phyloP scores from a whole-genome alignment of 37 sponge, comb jelly and placozoan genomes.

The Beroe forskalii region DNA sequence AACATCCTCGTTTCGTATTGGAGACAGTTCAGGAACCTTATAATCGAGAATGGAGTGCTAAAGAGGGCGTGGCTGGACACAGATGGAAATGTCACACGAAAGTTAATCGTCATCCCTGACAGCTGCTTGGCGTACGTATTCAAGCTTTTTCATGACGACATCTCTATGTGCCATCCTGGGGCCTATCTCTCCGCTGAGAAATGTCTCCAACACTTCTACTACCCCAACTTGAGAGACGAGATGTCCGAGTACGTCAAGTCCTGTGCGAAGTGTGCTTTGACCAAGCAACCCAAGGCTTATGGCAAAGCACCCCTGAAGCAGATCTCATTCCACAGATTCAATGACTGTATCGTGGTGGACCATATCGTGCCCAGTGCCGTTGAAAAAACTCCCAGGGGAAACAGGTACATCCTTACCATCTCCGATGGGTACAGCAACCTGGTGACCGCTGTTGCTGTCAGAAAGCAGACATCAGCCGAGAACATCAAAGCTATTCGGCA shows the following conservation, averaged over 20 bases:
- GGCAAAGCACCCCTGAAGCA: neutral
- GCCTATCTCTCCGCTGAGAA: neutral
- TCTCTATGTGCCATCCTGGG: neutral
- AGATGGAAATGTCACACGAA: neutral
- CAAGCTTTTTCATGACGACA: neutral
- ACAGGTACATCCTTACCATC: too few species aligned
- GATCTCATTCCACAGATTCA: neutral
- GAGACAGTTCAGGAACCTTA: neutral
- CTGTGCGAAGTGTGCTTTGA: neutral
- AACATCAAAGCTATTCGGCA: neutral
- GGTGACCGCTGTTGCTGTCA: neutral
- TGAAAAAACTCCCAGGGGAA: neutral
- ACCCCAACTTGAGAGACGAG: neutral
- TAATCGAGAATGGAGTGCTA: neutral
- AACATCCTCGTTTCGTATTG: neutral
- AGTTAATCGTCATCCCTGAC: neutral
- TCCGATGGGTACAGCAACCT: neutral
- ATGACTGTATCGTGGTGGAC: neutral
- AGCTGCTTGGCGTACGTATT: neutral
- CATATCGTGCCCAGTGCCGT: neutral
- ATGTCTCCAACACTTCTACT: neutral
- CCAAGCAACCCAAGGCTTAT: neutral
- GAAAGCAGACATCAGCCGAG: neutral
- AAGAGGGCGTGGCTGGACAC: neutral
- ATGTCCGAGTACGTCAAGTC: neutral